Conservation (phyloP, 2,113 vertebrate genomes). For the Tringa solitaria region DNA sequence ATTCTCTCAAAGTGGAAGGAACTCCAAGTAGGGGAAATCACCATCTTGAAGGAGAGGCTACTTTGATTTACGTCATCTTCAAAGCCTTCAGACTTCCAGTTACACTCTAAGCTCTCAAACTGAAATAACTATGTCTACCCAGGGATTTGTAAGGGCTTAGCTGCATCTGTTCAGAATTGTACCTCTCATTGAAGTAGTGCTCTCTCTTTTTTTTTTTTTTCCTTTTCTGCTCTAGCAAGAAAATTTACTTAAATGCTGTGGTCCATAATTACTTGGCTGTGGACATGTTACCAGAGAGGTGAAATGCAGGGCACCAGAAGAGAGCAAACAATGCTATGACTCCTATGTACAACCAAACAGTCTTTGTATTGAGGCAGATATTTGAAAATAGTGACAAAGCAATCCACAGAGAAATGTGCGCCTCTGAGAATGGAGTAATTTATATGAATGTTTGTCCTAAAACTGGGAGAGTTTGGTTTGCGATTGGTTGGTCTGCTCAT, state of each 20-base stretch:
- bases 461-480: not conserved
- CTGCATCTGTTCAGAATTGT: constrained; percentile 38
- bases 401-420: not conserved
- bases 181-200: not conserved
- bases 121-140: not conserved
- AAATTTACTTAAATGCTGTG: not conserved
- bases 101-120: not conserved
- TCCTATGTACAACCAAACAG: not conserved
- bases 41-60: not conserved
- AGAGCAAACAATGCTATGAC: not conserved
- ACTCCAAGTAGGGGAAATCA: not conserved
- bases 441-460: not conserved
- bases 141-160: constrained; percentile 33
- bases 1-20: not conserved
- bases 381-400: not conserved
- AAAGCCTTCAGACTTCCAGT: not conserved
- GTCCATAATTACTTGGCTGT: not conserved
- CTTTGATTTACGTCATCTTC: not conserved
- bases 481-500: not conserved
- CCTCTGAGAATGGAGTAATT: not conserved
- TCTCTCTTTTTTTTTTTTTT: not conserved
- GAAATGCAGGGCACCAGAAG: not conserved
- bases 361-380: not conserved
- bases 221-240: not conserved
- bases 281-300: not conserved